A percentile compares a stretch with the other conserved stretches of the same genome.
Evolutionary conservation across 2,797 vertebrate species (phyloP).

Genomic region (Mormyrus hasselquistii): DNA sequence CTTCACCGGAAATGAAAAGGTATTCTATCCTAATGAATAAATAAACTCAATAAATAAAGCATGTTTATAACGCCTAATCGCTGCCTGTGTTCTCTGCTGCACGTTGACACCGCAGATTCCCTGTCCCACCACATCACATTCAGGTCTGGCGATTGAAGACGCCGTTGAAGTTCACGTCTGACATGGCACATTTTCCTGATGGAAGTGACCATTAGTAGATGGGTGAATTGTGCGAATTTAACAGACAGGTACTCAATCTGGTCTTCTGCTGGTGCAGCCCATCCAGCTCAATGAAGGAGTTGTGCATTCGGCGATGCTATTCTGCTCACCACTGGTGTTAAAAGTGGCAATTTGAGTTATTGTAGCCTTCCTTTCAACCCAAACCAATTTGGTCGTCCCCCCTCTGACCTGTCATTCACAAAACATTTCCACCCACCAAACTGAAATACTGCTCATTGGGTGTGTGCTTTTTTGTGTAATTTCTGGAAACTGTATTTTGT

Average conservation of each 20-base stretch:
- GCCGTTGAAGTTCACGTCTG: background rate
- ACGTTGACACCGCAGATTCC: background rate
- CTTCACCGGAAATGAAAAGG: constrained; percentile 39
- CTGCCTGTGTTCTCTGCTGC: background rate
- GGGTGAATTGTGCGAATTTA: background rate
- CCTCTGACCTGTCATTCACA: background rate
- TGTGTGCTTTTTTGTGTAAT: background rate
- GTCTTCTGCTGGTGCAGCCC: background rate
- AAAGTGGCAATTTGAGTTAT: background rate
- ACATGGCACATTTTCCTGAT: background rate
- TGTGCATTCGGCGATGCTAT: background rate
- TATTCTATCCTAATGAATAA: constrained; percentile 28
- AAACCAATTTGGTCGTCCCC: background rate
- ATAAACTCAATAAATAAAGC: background rate
- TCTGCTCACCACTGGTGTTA: background rate
- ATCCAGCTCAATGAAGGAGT: background rate
- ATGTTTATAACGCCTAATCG: background rate
- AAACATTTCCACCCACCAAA: background rate
- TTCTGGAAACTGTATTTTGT: background rate
- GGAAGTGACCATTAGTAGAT: background rate
- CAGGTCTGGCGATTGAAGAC: background rate
- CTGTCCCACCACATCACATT: background rate
- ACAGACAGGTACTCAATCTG: background rate
- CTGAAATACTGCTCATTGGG: background rate
- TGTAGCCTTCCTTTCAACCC: background rate